Evolutionary conservation across 2,113 vertebrate genomes (phyloP).

Genomic region (Capra hircus): DNA sequence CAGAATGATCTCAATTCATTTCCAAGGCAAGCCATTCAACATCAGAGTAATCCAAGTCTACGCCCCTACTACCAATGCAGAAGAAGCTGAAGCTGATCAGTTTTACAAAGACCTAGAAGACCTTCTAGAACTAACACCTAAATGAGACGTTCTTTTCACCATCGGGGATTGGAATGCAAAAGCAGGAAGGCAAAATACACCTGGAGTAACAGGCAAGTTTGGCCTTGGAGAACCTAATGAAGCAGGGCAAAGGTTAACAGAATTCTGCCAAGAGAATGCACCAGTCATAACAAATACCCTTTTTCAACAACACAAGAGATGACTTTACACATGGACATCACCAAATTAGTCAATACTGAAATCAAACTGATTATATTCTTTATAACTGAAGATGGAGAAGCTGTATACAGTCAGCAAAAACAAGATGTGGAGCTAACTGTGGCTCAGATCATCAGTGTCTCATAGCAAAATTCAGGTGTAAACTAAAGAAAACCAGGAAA

Average conservation of each 20-base stretch:
- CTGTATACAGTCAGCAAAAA: neutral
- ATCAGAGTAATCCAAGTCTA: neutral
- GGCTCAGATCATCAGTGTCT: neutral
- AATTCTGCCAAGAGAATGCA: neutral
- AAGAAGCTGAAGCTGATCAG: neutral
- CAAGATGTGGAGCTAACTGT: neutral
- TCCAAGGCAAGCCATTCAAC: neutral
- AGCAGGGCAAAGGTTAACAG: neutral
- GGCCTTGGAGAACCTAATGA: neutral
- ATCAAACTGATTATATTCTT: neutral
- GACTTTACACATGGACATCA: neutral
- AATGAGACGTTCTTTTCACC: neutral
- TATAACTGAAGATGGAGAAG: neutral
- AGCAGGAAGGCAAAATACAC: neutral
- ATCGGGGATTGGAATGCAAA: neutral
- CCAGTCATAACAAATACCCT: too few relatives aligned
- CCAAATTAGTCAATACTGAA: neutral
- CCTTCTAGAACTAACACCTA: too few relatives aligned
- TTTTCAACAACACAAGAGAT: too few relatives aligned
- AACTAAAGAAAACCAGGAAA: neutral
- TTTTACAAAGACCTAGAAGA: neutral
- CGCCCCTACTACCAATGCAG: neutral
- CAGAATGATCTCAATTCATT: neutral
- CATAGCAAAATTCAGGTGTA: neutral
- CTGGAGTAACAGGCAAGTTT: neutral